Base-by-base conservation (phyloP, 2,888 invertebrate species). In the Labia minor region DNA sequence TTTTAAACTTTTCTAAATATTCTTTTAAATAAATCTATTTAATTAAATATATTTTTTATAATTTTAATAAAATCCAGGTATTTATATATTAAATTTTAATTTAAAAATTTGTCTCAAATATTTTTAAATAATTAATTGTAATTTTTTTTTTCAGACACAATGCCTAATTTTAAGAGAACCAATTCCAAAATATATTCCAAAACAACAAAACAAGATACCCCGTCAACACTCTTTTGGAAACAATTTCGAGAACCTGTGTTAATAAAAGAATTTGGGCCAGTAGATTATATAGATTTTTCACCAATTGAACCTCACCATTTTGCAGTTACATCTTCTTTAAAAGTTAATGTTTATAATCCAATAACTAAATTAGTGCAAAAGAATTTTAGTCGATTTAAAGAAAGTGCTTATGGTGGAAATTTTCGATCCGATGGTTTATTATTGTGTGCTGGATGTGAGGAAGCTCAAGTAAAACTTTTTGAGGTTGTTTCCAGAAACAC, bases 261-360 rank as follows among this genome's bases (percentile, higher is more conserved):
- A 49, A 85, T 93, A 0, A 95, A 96, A 77, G 96, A 97, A 78
- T 93, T 90, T 78, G 94, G 94, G 19, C 87, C 92, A 0, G 90
- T 98, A 66, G 93, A 95, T 75, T 89, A 91, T 74, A 85, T 97
- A 62, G 90, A 95, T 76, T 93, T 97, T 75, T 90, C 92, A 69
- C 92, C 93, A 0, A 83, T 88, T 10, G 89, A 92, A 74, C 95
- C 96, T 0, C 85, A 92, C 79, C 87, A 91, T 76, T 92, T 96
- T 80, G 95, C 95, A 6, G 90, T 94, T 18, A 95, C 97, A 66
- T 93, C 91, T 75, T 95, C 95, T 0, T 90, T 92, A 0, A 84
- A 79, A 78, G 77, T 80, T 16, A 83, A 90, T 80, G 81, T 94
- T 16, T 95, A 93, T 76, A 91, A 91, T 78, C 89, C 92, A 1